phyloP scores from a whole-genome alignment of 2,113 vertebrate species.

The Aldabrachelys gigantea region DNA sequence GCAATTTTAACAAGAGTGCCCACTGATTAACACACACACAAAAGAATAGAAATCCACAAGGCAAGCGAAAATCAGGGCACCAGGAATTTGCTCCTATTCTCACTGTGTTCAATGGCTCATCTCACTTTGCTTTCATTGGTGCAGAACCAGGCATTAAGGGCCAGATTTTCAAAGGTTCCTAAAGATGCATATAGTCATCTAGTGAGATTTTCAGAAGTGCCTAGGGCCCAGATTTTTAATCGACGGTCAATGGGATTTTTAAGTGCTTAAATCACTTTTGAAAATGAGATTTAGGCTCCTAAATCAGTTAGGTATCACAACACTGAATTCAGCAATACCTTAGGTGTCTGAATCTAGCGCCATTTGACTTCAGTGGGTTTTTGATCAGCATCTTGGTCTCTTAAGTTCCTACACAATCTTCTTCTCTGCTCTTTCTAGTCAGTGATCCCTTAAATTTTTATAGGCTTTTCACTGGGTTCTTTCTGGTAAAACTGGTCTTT shows the following conservation, averaged over 20 bases:
- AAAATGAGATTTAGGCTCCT: neutral
- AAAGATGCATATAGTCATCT: neutral
- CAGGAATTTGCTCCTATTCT: neutral
- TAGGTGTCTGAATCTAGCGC: neutral
- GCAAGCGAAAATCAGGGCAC: neutral
- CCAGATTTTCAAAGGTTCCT: neutral
- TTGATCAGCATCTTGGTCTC: neutral
- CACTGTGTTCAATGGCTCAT: neutral
- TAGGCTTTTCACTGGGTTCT: neutral
- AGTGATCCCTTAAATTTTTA: neutral
- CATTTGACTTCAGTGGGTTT: neutral
- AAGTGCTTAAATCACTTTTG: neutral
- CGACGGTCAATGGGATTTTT: neutral
- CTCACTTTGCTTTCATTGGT: slow-evolving; percentile 49
- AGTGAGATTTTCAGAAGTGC: slow-evolving; percentile 48
- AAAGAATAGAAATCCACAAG: neutral
- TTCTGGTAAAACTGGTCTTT: neutral
- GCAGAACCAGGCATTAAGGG: neutral
- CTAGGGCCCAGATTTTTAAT: neutral
- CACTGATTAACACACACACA: neutral
- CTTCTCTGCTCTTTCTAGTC: neutral
- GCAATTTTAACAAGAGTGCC: neutral
- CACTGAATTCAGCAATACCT: neutral
- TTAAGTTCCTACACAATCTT: neutral
- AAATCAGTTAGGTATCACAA: neutral